Conservation (phyloP, 1,140 invertebrate species). For the Euglossa dilemma region DNA sequence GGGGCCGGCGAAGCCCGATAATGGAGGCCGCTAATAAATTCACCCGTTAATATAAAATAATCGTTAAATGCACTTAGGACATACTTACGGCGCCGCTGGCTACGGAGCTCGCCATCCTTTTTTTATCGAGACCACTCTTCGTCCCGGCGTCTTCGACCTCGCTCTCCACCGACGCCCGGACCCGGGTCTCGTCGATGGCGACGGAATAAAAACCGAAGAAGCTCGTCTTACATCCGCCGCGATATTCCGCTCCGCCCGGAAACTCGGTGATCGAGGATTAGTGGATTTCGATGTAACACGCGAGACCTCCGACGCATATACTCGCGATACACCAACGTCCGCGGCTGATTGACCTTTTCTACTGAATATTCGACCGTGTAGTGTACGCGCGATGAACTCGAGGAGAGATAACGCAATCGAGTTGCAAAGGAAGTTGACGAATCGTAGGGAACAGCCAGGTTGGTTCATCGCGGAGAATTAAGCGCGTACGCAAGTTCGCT, state of each 20-base stretch:
- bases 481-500: no score
- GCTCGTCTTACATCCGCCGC: conserved; percentile 6
- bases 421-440: no score
- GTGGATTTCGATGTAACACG: conserved; percentile 27
- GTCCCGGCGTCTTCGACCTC: conserved; percentile 52
- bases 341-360: conserved; percentile 14
- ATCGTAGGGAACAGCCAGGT: no score
- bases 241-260: conserved; percentile 1
- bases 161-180: not conserved
- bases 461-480: no score
- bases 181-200: not conserved
- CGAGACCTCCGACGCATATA: not conserved
- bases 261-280: conserved; percentile 18
- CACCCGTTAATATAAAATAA: conserved; percentile 81
- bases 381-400: no score
- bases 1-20: conserved; percentile 75
- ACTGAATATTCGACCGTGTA: not conserved
- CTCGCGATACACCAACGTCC: not conserved
- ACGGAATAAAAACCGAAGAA: conserved; percentile 13
- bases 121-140: conserved; percentile 76
- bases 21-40: conserved; percentile 81
- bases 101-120: conserved; percentile 69
- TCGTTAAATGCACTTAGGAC: conserved; percentile 82
- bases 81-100: conserved; percentile 77
- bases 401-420: no score